phyloP scores from a whole-genome alignment of 2,797 vertebrate genomes.

The Urosaurus nigricauda region DNA sequence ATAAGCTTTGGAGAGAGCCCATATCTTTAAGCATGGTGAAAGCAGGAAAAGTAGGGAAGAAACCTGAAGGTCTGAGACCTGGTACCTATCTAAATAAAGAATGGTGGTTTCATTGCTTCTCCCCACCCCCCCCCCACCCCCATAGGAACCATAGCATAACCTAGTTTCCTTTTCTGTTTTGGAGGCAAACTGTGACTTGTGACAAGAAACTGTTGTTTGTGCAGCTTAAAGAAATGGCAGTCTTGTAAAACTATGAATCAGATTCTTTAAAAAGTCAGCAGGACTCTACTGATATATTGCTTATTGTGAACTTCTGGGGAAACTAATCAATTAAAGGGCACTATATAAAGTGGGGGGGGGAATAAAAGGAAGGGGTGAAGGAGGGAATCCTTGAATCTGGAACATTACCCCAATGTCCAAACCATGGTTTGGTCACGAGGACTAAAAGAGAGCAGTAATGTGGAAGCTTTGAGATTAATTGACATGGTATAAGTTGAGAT shows the following conservation, averaged over 20 bases:
- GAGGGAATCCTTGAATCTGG: not conserved
- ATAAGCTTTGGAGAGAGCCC: not conserved
- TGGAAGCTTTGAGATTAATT: not conserved
- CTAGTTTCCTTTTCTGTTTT: not conserved
- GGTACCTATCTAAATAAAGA: not conserved
- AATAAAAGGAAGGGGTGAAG: not conserved
- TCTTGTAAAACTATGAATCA: not conserved
- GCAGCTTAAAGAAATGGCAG: not conserved
- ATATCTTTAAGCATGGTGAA: not conserved
- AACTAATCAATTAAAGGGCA: not conserved
- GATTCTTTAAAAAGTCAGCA: not conserved
- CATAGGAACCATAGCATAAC: not conserved
- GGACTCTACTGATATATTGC: not conserved
- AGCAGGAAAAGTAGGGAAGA: not conserved
- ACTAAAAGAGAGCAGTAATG: not conserved
- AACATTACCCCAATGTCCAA: not conserved
- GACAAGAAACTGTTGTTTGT: not conserved
- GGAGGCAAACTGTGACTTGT: not conserved
- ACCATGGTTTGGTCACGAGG: not conserved
- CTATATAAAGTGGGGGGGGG: not conserved
- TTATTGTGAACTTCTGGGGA: not conserved
- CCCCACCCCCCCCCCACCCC: not conserved
- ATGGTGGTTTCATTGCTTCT: not conserved
- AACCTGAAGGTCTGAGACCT: not conserved
- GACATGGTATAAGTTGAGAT: not conserved